Conservation (phyloP, 1,140 invertebrate species). For the Vanessa atalanta region DNA sequence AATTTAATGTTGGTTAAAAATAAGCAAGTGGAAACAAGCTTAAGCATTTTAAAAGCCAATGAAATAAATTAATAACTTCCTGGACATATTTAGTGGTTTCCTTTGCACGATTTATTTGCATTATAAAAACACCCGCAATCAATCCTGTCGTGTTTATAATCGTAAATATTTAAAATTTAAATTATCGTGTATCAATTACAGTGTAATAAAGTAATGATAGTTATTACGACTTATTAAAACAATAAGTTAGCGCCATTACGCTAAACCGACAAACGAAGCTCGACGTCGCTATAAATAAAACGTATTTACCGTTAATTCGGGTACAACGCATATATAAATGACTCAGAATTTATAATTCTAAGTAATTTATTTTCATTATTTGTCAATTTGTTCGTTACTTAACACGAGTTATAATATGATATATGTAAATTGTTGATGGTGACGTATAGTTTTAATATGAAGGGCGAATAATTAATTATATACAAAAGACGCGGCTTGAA, state of each 20-base stretch:
- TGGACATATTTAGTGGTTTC: neutral
- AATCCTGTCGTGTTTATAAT: neutral
- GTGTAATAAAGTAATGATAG: conserved; percentile 7
- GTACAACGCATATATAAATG: neutral
- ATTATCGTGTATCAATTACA: neutral
- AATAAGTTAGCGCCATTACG: conserved; percentile 12
- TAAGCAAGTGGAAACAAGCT: too few species aligned
- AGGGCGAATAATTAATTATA: too few species aligned
- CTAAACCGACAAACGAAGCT: neutral
- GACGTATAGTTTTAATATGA: neutral
- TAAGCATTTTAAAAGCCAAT: neutral
- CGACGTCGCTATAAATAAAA: conserved; percentile 9
- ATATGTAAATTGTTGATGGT: neutral
- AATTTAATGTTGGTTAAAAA: too few species aligned
- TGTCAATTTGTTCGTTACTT: neutral
- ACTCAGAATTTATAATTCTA: neutral
- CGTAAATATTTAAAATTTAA: neutral
- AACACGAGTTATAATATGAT: neutral
- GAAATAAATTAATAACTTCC: neutral
- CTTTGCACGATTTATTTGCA: neutral
- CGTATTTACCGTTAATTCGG: conserved; percentile 5
- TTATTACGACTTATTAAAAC: conserved; percentile 10
- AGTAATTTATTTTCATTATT: neutral
- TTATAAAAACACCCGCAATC: neutral
- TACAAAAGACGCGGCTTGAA: too few species aligned